Percentiles rank a stretch among this genome's conserved stretches.
Conservation (phyloP, 1,140 invertebrate genomes). For the Papilio aristodemus region DNA sequence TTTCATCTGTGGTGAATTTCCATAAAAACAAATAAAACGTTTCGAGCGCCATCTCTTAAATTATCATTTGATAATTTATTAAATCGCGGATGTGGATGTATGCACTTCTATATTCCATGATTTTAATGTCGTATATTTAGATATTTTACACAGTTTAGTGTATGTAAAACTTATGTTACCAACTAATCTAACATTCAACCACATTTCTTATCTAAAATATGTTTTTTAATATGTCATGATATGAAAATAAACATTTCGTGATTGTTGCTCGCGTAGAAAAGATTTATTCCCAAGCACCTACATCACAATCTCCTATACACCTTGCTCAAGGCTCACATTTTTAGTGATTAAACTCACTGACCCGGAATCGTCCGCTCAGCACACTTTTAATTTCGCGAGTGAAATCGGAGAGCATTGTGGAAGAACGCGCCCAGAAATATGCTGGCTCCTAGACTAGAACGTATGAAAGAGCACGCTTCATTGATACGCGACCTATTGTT, state of each 20-base stretch:
- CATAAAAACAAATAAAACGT: too few species aligned
- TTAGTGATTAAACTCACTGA: slow-evolving; percentile 30
- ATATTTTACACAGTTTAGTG: too few species aligned
- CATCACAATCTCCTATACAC: slow-evolving; percentile 15
- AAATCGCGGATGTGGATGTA: too few species aligned
- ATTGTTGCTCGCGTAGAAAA: slow-evolving; percentile 10
- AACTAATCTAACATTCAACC: too few species aligned
- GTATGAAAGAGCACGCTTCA: slow-evolving; percentile 10
- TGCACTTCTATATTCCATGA: too few species aligned
- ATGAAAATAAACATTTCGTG: background rate
- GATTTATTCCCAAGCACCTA: slow-evolving; percentile 10
- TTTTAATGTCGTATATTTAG: too few species aligned
- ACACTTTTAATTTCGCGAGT: slow-evolving; percentile 30
- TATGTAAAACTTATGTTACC: too few species aligned
- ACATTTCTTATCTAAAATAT: too few species aligned
- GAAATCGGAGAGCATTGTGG: slow-evolving; percentile 23
- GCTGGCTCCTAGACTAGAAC: background rate
- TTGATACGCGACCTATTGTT: slow-evolving; percentile 22
- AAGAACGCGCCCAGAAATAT: slow-evolving; percentile 14
- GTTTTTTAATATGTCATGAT: background rate
- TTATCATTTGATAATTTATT: too few species aligned
- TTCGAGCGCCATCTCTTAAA: too few species aligned
- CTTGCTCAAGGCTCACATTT: slow-evolving; percentile 21
- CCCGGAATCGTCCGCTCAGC: slow-evolving; percentile 24
- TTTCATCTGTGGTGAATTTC: too few species aligned